Percentiles rank a stretch among this genome's conserved stretches.
Evolutionary conservation across 1,140 invertebrate genomes (phyloP).

Genomic region (Drosophila baimaii): DNA sequence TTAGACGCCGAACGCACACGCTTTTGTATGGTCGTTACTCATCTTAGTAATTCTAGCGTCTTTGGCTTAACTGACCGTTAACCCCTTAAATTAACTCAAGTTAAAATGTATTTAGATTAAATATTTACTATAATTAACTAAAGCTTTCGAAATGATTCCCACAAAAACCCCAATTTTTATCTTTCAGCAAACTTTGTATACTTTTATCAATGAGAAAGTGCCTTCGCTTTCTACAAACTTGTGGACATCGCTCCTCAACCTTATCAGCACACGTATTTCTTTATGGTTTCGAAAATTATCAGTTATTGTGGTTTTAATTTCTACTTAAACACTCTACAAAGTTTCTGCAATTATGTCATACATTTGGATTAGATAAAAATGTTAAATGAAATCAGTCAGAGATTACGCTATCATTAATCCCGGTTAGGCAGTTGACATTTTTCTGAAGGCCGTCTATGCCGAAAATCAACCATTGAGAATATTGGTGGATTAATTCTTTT

Average conservation of each 20-base stretch:
- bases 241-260: neutral
- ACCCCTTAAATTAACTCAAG: no score
- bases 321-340: conserved; percentile 1
- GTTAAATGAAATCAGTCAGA: conserved; percentile 1
- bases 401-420: conserved; percentile 10
- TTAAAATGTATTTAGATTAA: no score
- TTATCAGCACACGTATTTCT: neutral
- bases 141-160: no score
- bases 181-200: conserved; percentile 2
- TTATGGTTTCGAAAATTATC: conserved; percentile 1
- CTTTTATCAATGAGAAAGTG: conserved; percentile 9
- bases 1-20: no score
- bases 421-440: neutral
- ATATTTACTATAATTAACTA: neutral
- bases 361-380: neutral
- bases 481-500: neutral
- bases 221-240: neutral
- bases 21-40: no score
- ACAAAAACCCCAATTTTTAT: neutral
- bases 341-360: conserved; percentile 5
- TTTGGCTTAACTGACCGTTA: no score
- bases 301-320: conserved; percentile 8
- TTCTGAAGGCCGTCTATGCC: neutral
- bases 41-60: no score
- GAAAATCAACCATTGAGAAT: neutral